A percentile compares a stretch with the other conserved stretches of the same genome.
Conservation (phyloP, 2,797 vertebrate genomes). For the Delichon dasypus region DNA sequence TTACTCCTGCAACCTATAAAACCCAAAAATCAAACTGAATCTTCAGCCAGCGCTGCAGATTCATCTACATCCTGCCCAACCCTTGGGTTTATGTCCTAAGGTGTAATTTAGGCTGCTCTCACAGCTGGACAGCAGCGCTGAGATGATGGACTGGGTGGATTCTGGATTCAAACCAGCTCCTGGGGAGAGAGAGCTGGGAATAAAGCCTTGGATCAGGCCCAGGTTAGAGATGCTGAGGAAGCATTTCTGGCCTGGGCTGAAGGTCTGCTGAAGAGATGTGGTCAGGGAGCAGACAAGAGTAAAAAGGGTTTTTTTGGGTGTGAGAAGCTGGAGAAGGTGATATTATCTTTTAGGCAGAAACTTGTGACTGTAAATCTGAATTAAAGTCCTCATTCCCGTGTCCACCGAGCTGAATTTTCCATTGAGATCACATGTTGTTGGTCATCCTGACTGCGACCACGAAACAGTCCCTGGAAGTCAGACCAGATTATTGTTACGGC, state of each 20-base stretch:
- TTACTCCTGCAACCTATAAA: not conserved
- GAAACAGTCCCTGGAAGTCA: not conserved
- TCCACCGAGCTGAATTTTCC: not conserved
- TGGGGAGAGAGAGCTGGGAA: not conserved
- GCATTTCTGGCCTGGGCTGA: not conserved
- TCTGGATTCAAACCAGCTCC: not conserved
- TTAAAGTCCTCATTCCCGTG: not conserved
- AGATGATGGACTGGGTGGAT: not conserved
- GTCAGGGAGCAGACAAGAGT: not conserved
- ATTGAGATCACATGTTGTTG: not conserved
- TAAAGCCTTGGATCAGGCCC: not conserved
- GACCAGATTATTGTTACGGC: not conserved
- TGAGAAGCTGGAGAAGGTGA: not conserved
- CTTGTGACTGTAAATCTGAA: not conserved
- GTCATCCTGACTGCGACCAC: not conserved
- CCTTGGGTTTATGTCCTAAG: not conserved
- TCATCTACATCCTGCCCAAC: rapidly evolving
- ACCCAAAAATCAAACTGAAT: not conserved
- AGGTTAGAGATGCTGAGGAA: not conserved
- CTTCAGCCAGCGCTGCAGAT: not conserved
- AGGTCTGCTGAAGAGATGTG: not conserved
- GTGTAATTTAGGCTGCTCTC: not conserved
- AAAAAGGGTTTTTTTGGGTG: not conserved
- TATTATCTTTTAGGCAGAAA: not conserved
- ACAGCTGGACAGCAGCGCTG: not conserved